Percentiles rank a stretch among this genome's conserved stretches.
Evolutionary conservation across 2,797 vertebrate genomes (phyloP).

Genomic region (Streptopelia turtur): DNA sequence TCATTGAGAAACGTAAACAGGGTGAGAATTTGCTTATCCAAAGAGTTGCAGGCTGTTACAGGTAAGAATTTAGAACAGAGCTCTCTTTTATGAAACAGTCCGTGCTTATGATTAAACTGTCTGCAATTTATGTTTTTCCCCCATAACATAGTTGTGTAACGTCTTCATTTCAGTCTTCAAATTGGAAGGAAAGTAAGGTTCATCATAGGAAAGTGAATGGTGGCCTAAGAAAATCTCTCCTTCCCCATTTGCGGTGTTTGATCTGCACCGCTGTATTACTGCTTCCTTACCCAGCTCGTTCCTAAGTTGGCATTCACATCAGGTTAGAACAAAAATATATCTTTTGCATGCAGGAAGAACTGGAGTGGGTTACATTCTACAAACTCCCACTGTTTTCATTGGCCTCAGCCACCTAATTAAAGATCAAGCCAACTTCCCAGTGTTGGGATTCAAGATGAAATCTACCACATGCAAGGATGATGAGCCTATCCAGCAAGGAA

Average conservation of each 20-base stretch:
- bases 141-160: neutral
- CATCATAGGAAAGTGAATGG: neutral
- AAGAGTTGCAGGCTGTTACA: neutral
- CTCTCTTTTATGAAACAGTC: neutral
- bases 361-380: neutral
- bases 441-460: constrained; percentile 44
- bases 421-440: constrained; percentile 22
- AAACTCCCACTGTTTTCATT: neutral
- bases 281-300: neutral
- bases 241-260: neutral
- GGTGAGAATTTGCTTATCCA: neutral
- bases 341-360: constrained; percentile 1
- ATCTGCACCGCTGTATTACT: neutral
- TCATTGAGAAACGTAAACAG: neutral
- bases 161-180: neutral
- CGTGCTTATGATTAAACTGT: neutral
- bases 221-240: neutral
- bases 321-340: neutral
- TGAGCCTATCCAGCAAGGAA: constrained; percentile 31
- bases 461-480: constrained; percentile 41
- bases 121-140: neutral
- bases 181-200: neutral
- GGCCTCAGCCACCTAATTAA: constrained; percentile 27
- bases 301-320: neutral
- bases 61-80: neutral